Evolutionary conservation across 2,888 invertebrate genomes (phyloP).

Genomic region (Actias luna): DNA sequence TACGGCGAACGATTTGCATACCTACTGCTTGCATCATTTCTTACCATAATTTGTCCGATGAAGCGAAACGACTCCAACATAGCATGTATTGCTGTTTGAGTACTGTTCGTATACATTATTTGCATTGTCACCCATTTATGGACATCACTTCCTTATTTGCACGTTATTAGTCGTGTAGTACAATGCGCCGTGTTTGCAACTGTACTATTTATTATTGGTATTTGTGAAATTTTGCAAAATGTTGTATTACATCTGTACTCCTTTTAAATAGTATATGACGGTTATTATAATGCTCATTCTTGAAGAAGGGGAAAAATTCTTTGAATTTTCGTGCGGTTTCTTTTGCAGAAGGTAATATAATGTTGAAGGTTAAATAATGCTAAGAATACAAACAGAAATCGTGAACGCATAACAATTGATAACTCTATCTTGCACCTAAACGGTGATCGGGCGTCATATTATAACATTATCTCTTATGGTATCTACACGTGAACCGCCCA

Average conservation of each 20-base stretch:
- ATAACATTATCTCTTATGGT: constrained; percentile 53
- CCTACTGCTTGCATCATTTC: constrained; percentile 63
- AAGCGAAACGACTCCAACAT: not conserved
- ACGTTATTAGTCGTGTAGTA: not conserved
- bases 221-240: too few species aligned
- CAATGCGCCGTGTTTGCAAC: not conserved
- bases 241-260: too few species aligned
- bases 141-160: not conserved
- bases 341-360: not conserved
- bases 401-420: constrained; percentile 38
- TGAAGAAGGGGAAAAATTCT: too few species aligned
- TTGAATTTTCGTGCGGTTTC: not conserved
- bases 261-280: too few species aligned
- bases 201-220: not conserved
- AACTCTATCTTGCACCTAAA: constrained; percentile 40
- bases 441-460: constrained; percentile 52
- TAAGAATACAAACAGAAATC: constrained; percentile 9
- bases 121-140: not conserved
- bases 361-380: constrained; percentile 5
- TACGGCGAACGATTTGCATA: constrained; percentile 72
- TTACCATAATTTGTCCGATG: not conserved
- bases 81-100: constrained; percentile 5
- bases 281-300: too few species aligned
- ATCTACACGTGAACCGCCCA: constrained; percentile 52
- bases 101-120: not conserved